Evolutionary conservation across 2,888 invertebrate genomes (phyloP), one percentile per base, ranked within the genome.

Genomic region (Tachystola acroxantha): DNA sequence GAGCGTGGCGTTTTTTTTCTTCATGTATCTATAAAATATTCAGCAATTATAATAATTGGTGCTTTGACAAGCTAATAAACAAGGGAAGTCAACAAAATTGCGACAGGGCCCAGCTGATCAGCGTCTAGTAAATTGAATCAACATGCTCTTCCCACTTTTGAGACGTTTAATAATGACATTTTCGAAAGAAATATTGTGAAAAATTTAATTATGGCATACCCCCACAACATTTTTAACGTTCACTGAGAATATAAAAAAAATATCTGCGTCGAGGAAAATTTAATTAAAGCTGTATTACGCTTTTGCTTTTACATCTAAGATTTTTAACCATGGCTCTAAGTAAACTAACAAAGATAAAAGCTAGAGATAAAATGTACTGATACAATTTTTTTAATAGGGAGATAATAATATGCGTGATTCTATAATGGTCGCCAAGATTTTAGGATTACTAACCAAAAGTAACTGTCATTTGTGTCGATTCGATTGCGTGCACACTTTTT

Each of bases 21-120:
- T n/a, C n/a, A n/a, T n/a, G n/a, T n/a, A n/a, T 16, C 16, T 3
- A 16, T 16, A 27, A 14, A 34, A 34, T 9, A 20, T 28, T 35
- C 20, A 28, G 10, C 28, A 35, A 35, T 28, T 35, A 35, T 35
- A 28, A 28, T 35, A 35, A 35, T 35, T 14, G 22, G 13, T n/a
- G 12, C 34, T 35, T 29, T 35, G 34, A 28, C 28, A 29, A 11
- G 28, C 34, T 19, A 35, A 28, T 4, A 3, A 16, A 16, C 16
- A 16, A 16, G 16, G 6, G 24, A 36, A 37, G 32, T 32, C 32
- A 36, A 36, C 31, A 36, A 11, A 25, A 5, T 35, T n/a, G 29
- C 14, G n/a, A 22, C 16, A 11, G 12, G 7, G 25, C 25, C 22
- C 13, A 13, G 10, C 32, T 37, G 19, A 37, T 19, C 36, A 25